Conservation (phyloP, 2,888 invertebrate genomes). For the Argynnis bischoffii region DNA sequence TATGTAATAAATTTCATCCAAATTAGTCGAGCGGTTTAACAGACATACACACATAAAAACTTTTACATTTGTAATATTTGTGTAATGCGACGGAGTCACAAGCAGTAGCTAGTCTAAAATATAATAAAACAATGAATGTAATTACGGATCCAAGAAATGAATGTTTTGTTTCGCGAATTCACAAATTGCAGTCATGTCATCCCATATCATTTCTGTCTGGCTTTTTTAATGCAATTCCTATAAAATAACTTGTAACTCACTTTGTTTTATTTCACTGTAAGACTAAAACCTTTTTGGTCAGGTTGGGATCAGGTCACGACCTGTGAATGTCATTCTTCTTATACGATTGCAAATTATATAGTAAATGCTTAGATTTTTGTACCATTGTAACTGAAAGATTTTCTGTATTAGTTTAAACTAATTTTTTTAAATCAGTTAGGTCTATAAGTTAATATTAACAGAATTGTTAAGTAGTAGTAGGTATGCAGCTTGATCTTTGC, state of each 20-base stretch:
- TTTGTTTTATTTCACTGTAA: conserved; percentile 41
- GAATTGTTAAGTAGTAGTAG: no score
- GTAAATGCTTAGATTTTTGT: not conserved
- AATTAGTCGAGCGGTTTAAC: no score
- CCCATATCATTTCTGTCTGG: conserved; percentile 54
- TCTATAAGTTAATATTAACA: no score
- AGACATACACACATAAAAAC: no score
- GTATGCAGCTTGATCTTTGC: no score
- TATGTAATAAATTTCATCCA: no score
- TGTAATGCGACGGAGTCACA: no score
- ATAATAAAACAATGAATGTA: not conserved
- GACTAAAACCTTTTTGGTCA: conserved; percentile 37
- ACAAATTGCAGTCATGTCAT: conserved; percentile 49
- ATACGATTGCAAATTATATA: conserved; percentile 24
- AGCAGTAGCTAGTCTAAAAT: not conserved
- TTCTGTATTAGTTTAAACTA: no score
- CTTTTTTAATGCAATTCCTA: conserved; percentile 29
- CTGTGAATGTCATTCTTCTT: conserved; percentile 46
- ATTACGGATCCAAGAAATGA: conserved; percentile 25
- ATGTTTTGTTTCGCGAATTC: conserved; percentile 38
- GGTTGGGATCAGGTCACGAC: conserved; percentile 42
- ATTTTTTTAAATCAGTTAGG: no score
- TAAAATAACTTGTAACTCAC: conserved; percentile 36
- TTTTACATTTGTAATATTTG: no score
- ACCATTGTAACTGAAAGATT: no score